These are phyloP conservation scores for Nestor notabilis DNA, from an alignment of 2,113 vertebrate species.

Conservation along the genomic window DNA sequence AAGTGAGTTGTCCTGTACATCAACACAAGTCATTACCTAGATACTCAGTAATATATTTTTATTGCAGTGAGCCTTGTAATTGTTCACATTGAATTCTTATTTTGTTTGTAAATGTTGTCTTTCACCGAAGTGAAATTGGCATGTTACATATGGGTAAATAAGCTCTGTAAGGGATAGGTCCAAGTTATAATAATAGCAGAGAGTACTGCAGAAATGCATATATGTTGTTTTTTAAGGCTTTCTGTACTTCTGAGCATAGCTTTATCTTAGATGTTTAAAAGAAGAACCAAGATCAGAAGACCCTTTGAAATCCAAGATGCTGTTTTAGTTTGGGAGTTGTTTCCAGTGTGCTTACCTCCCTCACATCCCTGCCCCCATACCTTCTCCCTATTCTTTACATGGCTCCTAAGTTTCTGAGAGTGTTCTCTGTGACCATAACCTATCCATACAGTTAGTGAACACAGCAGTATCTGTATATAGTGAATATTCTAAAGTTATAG, in stretches of 20 bases:
- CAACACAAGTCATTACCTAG: neutral
- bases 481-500: neutral
- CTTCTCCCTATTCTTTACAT: neutral
- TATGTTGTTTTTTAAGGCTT: neutral
- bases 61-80: neutral
- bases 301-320: neutral
- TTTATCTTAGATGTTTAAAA: neutral
- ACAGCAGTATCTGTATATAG: neutral
- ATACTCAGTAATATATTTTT: neutral
- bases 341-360: neutral
- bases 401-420: neutral
- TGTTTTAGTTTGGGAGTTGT: neutral
- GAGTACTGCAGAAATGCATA: neutral
- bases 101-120: neutral
- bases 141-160: neutral
- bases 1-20: slow-evolving; percentile 77
- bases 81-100: neutral
- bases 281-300: neutral
- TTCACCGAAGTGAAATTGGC: neutral
- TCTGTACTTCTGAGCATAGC: neutral
- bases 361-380: neutral
- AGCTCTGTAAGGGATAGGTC: neutral
- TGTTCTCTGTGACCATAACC: neutral
- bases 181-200: neutral
- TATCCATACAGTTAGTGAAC: neutral